A percentile compares a stretch with the other conserved stretches of the same genome.
phyloP scores from a whole-genome alignment of 2,113 vertebrate genomes.

The Chamaetylas fuelleborni region DNA sequence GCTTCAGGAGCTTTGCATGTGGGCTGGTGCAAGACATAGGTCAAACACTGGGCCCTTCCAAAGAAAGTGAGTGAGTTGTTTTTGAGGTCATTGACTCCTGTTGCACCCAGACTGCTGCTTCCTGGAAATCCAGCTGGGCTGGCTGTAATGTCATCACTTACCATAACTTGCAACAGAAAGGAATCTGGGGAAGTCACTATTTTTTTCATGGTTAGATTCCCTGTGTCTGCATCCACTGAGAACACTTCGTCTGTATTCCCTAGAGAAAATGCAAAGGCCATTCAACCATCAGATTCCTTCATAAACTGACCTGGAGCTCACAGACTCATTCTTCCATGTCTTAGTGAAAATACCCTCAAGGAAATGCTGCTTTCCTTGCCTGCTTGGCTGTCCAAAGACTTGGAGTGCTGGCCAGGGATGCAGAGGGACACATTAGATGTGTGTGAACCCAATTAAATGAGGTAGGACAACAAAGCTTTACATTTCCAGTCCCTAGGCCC shows the following conservation, averaged over 20 bases:
- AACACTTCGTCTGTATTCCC: slow-evolving; percentile 79
- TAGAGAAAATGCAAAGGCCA: slow-evolving; percentile 30
- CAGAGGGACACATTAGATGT: background rate
- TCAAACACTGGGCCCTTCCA: background rate
- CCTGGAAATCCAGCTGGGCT: background rate
- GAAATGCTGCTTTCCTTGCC: background rate
- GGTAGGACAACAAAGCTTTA: background rate
- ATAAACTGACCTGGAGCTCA: background rate
- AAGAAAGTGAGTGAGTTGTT: background rate
- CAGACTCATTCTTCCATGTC: background rate
- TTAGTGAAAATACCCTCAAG: background rate
- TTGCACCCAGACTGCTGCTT: background rate
- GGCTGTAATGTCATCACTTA: slow-evolving; percentile 48
- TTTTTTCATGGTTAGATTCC: slow-evolving; percentile 85
- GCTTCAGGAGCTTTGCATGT: background rate
- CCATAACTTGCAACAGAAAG: slow-evolving; percentile 79
- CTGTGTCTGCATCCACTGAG: slow-evolving; percentile 74
- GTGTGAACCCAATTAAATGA: background rate
- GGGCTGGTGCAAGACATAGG: background rate
- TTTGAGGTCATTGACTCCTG: background rate
- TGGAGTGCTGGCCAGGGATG: background rate
- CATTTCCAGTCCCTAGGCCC: background rate
- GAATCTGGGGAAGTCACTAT: slow-evolving; percentile 68
- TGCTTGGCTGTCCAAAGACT: background rate
- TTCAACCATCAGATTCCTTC: background rate